These are phyloP conservation scores for Cephus nigrinus DNA, from an alignment of 2,888 invertebrate genomes.

Conservation along the genomic window DNA sequence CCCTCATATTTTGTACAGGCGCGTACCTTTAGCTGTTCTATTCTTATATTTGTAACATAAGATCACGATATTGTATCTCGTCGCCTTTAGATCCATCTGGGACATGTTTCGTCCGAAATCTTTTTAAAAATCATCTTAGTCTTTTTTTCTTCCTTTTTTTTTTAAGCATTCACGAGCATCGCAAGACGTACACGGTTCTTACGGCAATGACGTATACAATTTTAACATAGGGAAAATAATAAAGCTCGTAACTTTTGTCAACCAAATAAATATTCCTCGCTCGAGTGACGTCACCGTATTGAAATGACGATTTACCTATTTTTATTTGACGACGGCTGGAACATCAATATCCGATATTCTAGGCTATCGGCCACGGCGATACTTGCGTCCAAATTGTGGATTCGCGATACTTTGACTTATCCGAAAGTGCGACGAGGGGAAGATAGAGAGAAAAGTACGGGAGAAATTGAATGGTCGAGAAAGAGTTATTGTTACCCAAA, in stretches of 20 bases:
- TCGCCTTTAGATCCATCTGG: not conserved
- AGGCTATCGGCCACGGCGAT: not conserved
- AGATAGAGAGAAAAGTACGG: not conserved
- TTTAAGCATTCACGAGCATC: not conserved
- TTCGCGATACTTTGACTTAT: not conserved
- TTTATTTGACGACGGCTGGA: not conserved
- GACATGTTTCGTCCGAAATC: not conserved
- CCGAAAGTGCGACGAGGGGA: not conserved
- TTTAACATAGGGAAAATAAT: not conserved
- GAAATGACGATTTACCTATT: not conserved
- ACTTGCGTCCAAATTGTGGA: not conserved
- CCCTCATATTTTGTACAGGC: too few species aligned
- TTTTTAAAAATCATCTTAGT: not conserved
- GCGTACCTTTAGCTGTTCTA: too few species aligned
- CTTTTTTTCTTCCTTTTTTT: not conserved
- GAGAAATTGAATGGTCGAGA: not conserved
- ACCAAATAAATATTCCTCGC: not conserved
- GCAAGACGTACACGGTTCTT: not conserved
- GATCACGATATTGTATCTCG: not conserved
- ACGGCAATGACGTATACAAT: not conserved
- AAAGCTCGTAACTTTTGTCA: not conserved
- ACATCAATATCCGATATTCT: not conserved
- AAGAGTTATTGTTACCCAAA: not conserved
- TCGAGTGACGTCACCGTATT: not conserved
- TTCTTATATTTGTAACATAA: too few species aligned